Evolutionary conservation across 2,797 vertebrate species (phyloP).

Genomic region (Pelodytes ibericus): DNA sequence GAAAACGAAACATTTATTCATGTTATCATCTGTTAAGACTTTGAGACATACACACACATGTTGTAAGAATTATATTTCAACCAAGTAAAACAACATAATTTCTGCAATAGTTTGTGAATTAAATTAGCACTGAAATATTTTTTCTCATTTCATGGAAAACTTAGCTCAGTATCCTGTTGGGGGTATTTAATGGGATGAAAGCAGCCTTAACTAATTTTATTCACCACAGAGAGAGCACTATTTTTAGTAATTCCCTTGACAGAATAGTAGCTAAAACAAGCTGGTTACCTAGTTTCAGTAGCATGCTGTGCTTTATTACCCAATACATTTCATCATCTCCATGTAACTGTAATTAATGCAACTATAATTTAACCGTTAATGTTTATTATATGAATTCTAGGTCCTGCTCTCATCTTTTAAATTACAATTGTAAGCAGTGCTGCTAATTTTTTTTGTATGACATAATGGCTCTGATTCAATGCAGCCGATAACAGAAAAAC

Average conservation of each 20-base stretch:
- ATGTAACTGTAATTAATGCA: background rate
- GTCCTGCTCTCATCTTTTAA: too few species aligned
- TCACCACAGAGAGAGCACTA: background rate
- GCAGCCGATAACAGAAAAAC: too few species aligned
- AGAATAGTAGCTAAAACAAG: background rate
- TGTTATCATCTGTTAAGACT: too few species aligned
- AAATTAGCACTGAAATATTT: background rate
- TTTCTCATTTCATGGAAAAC: background rate
- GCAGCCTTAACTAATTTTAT: background rate
- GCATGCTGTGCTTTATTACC: background rate
- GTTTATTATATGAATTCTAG: too few species aligned
- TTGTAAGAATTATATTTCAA: too few species aligned
- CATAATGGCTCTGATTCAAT: too few species aligned
- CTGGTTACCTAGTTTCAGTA: background rate
- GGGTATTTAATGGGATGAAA: background rate
- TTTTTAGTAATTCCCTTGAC: slow-evolving; percentile 3
- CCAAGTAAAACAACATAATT: too few species aligned
- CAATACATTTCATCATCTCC: background rate
- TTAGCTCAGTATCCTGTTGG: background rate
- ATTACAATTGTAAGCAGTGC: too few species aligned
- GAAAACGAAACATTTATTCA: too few species aligned
- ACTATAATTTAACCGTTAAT: too few species aligned
- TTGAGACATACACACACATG: too few species aligned
- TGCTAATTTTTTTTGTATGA: too few species aligned
- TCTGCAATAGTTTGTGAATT: background rate